Evolutionary conservation across 2,888 invertebrate genomes (phyloP), one percentile per base, ranked within the genome.

Genomic region (Acrobasis consociella): DNA sequence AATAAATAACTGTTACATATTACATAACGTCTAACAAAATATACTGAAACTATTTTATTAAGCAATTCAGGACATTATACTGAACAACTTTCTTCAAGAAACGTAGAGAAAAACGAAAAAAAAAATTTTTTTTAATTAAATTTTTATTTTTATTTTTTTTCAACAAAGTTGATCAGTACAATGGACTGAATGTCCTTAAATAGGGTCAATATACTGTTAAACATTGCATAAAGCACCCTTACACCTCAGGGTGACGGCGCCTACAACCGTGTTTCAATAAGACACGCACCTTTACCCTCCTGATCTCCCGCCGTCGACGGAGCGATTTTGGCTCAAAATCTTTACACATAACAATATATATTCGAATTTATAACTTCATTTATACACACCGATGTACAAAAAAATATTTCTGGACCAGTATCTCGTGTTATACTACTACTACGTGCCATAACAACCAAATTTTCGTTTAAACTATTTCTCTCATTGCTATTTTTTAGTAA

Each of bases 271-370:
- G 66, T 74, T 46, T 46, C 75, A 71, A 70, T 71, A 46, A 70
- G 68, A 73, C 75, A 78, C 74, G 76, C 80, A 80, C 80, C 80
- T 70, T 31, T 31, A 64, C 64, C 72, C 72, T 71, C 71, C 69
- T 64, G 65, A 58, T 66, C 38, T 31, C 62, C 65, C 53, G 38
- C 39, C 15, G 17, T 37, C 8, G 22, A 39, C 46, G 59, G 60
- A 17, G 60, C 64, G 68, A 60, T 66, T 60, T 60, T 60, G 59
- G 64, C 69, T 72, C 69, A 67, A 67, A 65, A 67, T 50, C 15
- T n/a, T 10, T 37, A 53, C 9, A 37, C 2, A n/a, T 1, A 9
- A 38, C 16, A 9, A 55, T 38, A 39, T 55, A 55, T 55, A 39
- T 39, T 55, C 16, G 16, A 55, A 55, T 17, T 39, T 31, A 31